Evolutionary conservation across 1,140 invertebrate genomes (phyloP), one percentile per base, ranked within the genome.

Genomic region (Alviniconcha marisindica): DNA sequence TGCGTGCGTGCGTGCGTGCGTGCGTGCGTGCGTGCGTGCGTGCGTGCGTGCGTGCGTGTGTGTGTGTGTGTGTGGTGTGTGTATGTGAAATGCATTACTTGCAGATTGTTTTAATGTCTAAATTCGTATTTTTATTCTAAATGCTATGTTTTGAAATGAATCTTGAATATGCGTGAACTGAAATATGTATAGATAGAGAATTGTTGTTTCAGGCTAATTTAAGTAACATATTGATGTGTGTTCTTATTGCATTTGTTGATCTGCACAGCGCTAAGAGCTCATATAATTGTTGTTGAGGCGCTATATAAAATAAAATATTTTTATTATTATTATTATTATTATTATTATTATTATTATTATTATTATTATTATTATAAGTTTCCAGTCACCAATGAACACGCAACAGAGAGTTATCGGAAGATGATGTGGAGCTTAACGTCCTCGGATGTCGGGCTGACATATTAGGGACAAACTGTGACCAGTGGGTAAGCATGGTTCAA

Each of bases 61-160:
- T 77, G 1, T 77, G n/a, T 60, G 5, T 36, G 33, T 60, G 36
- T 38, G 31, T 56, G 24, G n/a, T 42, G 51, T n/a, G 80, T 71
- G 40, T 69, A 1, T 28, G 3, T 71, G n/a, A 21, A 38, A n/a
- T n/a, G n/a, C n/a, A n/a, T n/a, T n/a, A n/a, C n/a, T n/a, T n/a
- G n/a, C n/a, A n/a, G n/a, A n/a, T n/a, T 81, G 40, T 76, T 14
- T 76, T 14, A 74, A 0, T 54, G 18, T 42, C 77, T 31, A 81
- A 77, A 40, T 66, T 38, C 77, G n/a, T n/a, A n/a, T n/a, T n/a
- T n/a, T n/a, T n/a, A n/a, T n/a, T n/a, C n/a, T n/a, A n/a, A n/a
- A n/a, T n/a, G n/a, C n/a, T n/a, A n/a, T n/a, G n/a, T n/a, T n/a
- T n/a, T n/a, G n/a, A n/a, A n/a, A n/a, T n/a, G n/a, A n/a, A n/a